A percentile compares a stretch with the other conserved stretches of the same genome.
Conservation (phyloP, 2,113 vertebrate genomes). For the Rhinolophus ferrumequinum region DNA sequence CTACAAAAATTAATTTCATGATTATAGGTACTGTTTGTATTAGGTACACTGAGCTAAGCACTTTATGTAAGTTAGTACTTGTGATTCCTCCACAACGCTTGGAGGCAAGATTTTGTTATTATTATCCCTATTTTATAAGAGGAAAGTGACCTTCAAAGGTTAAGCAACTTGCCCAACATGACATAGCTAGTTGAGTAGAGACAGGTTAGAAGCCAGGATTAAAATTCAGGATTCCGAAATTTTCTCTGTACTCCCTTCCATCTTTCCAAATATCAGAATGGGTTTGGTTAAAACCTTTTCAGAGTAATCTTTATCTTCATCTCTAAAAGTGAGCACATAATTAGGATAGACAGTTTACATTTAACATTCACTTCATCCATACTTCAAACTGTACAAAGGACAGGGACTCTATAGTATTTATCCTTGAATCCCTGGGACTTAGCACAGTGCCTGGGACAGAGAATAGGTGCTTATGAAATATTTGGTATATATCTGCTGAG, state of each 20-base stretch:
- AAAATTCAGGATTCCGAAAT: not conserved
- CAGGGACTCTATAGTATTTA: not conserved
- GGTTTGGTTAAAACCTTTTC: not conserved
- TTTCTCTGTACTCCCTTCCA: not conserved
- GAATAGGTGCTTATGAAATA: conserved; percentile 39
- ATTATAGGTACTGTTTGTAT: not conserved
- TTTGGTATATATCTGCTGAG: conserved; percentile 1
- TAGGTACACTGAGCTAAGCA: not conserved
- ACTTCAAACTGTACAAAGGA: not conserved
- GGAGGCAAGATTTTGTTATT: not conserved
- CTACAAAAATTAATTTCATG: not conserved
- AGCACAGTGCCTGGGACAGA: not conserved
- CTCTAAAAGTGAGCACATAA: not conserved
- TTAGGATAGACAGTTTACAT: not conserved
- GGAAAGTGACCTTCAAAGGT: not conserved
- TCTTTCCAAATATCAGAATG: not conserved
- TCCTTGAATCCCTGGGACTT: not conserved
- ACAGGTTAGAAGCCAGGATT: not conserved
- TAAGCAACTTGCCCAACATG: not conserved
- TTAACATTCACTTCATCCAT: not conserved
- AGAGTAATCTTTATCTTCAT: not conserved
- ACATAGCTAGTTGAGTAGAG: not conserved
- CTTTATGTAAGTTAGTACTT: not conserved
- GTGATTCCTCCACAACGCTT: not conserved
- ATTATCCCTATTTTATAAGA: not conserved